Evolutionary conservation across 2,888 invertebrate genomes (phyloP), one percentile per base, ranked within the genome.

Genomic region (Calameuta pallipes): DNA sequence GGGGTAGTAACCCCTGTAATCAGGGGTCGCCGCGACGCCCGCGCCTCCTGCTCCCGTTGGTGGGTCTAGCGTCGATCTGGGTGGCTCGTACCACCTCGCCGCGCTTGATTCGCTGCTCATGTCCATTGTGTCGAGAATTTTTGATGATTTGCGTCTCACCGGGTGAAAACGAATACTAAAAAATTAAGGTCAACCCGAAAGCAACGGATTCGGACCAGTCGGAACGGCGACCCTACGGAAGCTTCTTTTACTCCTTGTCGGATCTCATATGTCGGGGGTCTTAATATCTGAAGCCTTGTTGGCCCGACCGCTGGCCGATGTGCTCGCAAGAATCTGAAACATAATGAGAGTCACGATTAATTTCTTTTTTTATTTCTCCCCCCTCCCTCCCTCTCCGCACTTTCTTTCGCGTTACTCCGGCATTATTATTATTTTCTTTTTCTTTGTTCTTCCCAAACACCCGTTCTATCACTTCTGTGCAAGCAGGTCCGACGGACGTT

Each of bases 91-190:
- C 91, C 91, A 91, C 84, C 91, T 89, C 81, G 90, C 89, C 87
- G 91, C 88, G 85, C 90, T 91, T 84, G 91, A 91, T 87, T 91
- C 91, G 89, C 91, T 91, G 88, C 91, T 91, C 91, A 91, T 91
- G 88, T 91, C 91, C 91, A 91, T 91, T 83, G 81, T 89, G 89
- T 86, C 87, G 85, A 87, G 84, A 87, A 86, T 90, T 86, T 86
- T 87, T 80, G 83, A 79, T 9, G 71, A 34, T 85, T 84, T 79
- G 77, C 71, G 71, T 71, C 71, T 71, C 73, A 35, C 56, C 69
- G 69, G 37, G n/a, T 69, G 34, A n/a, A 75, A 73, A 74, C 69
- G 74, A 79, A 9, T 1, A 23, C 23, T 56, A 23, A 23, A 56
- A 56, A 56, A 56, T 56, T 56, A 56, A 56, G 56, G 23, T 56